Conservation (phyloP, 2,888 invertebrate species). For the Trachelus troglodyta region DNA sequence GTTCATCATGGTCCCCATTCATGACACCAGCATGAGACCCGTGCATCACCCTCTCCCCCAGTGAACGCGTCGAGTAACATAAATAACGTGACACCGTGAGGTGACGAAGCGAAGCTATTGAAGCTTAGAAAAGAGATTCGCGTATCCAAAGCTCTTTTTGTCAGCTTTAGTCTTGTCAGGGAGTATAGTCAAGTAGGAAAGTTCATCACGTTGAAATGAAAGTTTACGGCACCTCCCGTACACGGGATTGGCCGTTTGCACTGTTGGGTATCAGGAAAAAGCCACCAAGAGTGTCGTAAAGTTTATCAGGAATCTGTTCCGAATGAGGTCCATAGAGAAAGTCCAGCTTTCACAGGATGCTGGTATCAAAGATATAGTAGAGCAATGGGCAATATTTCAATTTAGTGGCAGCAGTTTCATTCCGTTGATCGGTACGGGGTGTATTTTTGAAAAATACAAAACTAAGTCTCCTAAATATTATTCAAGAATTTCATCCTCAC, state of each 20-base stretch:
- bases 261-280: neutral
- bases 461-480: neutral
- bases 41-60: neutral
- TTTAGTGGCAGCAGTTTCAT: neutral
- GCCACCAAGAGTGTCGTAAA: neutral
- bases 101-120: neutral
- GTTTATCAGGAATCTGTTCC: neutral
- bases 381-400: neutral
- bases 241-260: neutral
- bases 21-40: neutral
- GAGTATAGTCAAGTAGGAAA: neutral
- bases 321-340: neutral
- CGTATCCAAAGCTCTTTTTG: neutral
- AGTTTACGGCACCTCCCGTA: neutral
- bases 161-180: neutral
- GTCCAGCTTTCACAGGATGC: neutral
- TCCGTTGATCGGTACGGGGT: neutral
- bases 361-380: neutral
- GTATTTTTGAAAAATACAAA: neutral
- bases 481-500: neutral
- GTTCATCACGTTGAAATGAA: neutral
- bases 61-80: neutral
- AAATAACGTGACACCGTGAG: neutral
- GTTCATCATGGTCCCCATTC: constrained; percentile 17
- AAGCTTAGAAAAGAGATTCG: neutral